A percentile compares a stretch with the other conserved stretches of the same genome.
phyloP scores from a whole-genome alignment of 1,140 invertebrate genomes.

The Drosophila gunungcola region DNA sequence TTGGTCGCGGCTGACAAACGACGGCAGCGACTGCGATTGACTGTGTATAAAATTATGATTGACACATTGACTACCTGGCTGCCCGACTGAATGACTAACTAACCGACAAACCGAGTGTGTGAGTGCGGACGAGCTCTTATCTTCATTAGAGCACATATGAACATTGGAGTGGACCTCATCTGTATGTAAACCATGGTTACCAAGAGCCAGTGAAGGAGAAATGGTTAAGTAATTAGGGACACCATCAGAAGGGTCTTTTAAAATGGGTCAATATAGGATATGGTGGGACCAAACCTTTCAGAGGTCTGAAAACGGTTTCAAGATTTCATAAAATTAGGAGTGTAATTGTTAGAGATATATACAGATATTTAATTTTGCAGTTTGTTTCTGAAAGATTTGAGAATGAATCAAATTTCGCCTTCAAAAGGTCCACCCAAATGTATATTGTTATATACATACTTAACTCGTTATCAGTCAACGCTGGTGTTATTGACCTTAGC shows the following conservation, averaged over 20 bases:
- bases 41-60: slow-evolving; percentile 78
- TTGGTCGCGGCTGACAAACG: slow-evolving; percentile 62
- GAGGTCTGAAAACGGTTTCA: too few species aligned
- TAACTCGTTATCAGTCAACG: slow-evolving; percentile 27
- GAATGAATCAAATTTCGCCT: neutral
- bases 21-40: slow-evolving; percentile 56
- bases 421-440: neutral
- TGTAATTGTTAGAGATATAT: too few species aligned
- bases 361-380: too few species aligned
- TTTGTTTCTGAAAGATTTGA: too few species aligned
- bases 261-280: too few species aligned
- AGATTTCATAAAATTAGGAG: too few species aligned
- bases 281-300: too few species aligned
- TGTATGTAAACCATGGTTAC: too few species aligned
- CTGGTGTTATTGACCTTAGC: slow-evolving; percentile 58
- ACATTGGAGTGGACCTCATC: slow-evolving; percentile 7
- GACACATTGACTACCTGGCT: slow-evolving; percentile 73
- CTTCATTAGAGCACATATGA: slow-evolving; percentile 10
- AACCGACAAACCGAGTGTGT: slow-evolving; percentile 12
- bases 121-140: slow-evolving; percentile 31
- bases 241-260: too few species aligned
- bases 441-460: neutral
- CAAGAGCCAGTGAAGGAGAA: too few species aligned
- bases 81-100: slow-evolving; percentile 54
- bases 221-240: too few species aligned